These are phyloP conservation scores for Euspilapteryx auroguttella DNA, from an alignment of 2,888 invertebrate genomes.

Conservation along the genomic window DNA sequence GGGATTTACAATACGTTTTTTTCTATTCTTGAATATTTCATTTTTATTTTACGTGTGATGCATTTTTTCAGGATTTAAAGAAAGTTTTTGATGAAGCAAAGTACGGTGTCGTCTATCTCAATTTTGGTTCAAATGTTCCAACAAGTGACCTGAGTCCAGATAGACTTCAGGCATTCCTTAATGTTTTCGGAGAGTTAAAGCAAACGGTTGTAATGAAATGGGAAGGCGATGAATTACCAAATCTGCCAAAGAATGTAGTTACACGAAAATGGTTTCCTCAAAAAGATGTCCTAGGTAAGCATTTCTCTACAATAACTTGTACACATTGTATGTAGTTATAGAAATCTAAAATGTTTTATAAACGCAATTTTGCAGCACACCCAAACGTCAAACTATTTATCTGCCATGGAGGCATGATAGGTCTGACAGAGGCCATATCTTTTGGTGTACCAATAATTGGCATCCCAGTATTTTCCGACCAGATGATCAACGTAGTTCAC, in stretches of 20 bases:
- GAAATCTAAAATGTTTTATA: too few species aligned
- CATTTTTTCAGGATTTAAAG: slow-evolving; percentile 21
- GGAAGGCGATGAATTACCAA: slow-evolving; percentile 29
- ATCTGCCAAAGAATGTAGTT: slow-evolving; percentile 36
- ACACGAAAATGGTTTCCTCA: slow-evolving; percentile 56
- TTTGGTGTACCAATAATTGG: slow-evolving; percentile 38
- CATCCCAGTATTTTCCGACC: slow-evolving; percentile 40
- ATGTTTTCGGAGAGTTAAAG: slow-evolving; percentile 36
- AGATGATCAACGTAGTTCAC: slow-evolving; percentile 28
- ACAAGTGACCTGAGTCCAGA: slow-evolving; percentile 15
- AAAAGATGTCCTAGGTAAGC: slow-evolving; percentile 35
- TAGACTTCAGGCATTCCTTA: slow-evolving; percentile 15
- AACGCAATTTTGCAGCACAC: slow-evolving; percentile 20
- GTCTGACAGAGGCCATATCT: slow-evolving; percentile 35
- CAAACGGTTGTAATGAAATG: slow-evolving; percentile 56
- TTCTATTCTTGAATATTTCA: too few species aligned
- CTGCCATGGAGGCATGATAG: slow-evolving; percentile 36
- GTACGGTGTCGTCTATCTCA: slow-evolving; percentile 19
- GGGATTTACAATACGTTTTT: too few species aligned
- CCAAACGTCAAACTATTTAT: slow-evolving; percentile 37
- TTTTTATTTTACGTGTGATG: too few species aligned
- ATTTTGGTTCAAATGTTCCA: slow-evolving; percentile 22
- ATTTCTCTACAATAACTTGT: too few species aligned
- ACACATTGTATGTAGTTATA: too few species aligned
- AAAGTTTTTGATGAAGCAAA: slow-evolving; percentile 15